A percentile compares a stretch with the other conserved stretches of the same genome.
Conservation (phyloP, 2,888 invertebrate genomes). For the Yponomeuta cagnagella region DNA sequence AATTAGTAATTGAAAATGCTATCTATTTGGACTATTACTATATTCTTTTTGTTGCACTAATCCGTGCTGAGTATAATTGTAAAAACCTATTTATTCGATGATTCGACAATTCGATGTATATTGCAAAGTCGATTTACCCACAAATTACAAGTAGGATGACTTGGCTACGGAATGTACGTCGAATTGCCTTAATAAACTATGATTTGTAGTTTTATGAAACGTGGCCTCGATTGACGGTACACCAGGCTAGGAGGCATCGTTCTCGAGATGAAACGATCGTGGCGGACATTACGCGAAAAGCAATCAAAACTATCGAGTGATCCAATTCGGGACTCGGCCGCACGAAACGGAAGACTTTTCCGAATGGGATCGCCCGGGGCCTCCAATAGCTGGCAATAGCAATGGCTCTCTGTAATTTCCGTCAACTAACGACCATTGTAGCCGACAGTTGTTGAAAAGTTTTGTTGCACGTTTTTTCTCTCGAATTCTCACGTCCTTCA, state of each 20-base stretch:
- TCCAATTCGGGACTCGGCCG: slow-evolving; percentile 51
- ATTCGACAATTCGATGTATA: no score
- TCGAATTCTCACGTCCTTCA: neutral
- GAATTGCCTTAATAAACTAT: no score
- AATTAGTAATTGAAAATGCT: no score
- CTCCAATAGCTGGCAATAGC: slow-evolving; percentile 12
- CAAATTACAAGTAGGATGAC: no score
- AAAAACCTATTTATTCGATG: no score
- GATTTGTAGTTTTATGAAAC: no score
- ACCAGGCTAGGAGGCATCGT: neutral
- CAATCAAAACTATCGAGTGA: slow-evolving; percentile 60
- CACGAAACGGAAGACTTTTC: slow-evolving; percentile 27
- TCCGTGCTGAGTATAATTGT: no score
- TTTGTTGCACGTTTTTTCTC: neutral
- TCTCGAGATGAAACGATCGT: neutral
- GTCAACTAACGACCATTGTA: slow-evolving; percentile 46
- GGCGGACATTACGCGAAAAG: slow-evolving; percentile 38
- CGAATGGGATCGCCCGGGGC: slow-evolving; percentile 30
- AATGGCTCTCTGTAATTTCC: slow-evolving; percentile 42
- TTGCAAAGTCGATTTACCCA: no score
- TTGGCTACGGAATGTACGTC: no score
- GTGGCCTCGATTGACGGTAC: no score
- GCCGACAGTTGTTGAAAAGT: neutral
- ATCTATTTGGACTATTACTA: no score
- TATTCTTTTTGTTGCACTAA: no score